Conservation (phyloP, 2,888 invertebrate genomes). For the Dysmachus trigonus region DNA sequence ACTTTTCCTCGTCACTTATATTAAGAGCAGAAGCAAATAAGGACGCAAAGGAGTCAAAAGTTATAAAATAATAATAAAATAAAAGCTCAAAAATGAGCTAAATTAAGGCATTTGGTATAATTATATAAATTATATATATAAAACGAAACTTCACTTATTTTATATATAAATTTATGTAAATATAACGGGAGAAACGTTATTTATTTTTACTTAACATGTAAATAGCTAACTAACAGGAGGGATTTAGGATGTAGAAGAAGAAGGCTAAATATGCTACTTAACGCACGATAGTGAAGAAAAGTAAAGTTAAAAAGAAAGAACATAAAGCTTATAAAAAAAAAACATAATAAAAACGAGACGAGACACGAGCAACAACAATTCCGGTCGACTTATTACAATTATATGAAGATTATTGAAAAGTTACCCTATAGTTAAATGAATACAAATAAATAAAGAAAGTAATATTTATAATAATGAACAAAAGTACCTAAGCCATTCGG, state of each 20-base stretch:
- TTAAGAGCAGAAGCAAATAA: neutral
- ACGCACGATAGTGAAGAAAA: slow-evolving; percentile 9
- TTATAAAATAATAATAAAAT: neutral
- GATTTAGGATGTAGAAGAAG: neutral
- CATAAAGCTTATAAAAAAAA: neutral
- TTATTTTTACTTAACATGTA: slow-evolving; percentile 31
- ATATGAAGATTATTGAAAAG: slow-evolving; percentile 33
- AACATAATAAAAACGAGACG: neutral
- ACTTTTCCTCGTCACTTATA: slow-evolving; percentile 11
- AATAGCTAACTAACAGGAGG: slow-evolving; percentile 8
- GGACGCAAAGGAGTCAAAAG: neutral
- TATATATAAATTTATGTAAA: slow-evolving; percentile 43
- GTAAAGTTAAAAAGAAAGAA: neutral
- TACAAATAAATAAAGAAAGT: slow-evolving; percentile 31
- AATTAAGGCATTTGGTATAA: neutral
- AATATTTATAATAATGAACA: slow-evolving; percentile 43
- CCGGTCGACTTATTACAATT: slow-evolving; percentile 25
- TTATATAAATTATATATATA: slow-evolving; percentile 40
- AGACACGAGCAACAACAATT: neutral
- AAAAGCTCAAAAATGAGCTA: neutral
- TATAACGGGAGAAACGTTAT: slow-evolving; percentile 28
- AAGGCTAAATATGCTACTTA: neutral
- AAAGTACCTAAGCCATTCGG: slow-evolving; percentile 64
- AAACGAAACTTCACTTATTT: slow-evolving; percentile 38
- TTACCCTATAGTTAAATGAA: slow-evolving; percentile 31